These are phyloP conservation scores for Meliscaeva auricollis DNA, from an alignment of 2,888 invertebrate species.

Conservation along the genomic window DNA sequence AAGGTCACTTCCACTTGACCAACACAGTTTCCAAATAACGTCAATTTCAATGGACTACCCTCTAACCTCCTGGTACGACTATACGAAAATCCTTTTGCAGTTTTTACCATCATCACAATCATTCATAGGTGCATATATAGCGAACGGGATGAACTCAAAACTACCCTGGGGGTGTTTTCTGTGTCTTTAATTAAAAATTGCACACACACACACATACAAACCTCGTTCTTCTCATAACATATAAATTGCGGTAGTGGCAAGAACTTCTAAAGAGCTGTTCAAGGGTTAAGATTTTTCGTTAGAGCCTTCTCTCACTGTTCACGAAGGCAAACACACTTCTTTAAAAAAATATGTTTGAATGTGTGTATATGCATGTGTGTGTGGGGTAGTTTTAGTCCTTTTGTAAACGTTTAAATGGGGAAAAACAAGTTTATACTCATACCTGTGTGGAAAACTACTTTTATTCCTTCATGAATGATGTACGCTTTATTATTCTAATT, in stretches of 20 bases:
- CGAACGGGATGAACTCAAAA: constrained; percentile 38
- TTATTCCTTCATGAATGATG: constrained; percentile 49
- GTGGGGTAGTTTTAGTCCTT: constrained; percentile 33
- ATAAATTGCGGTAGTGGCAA: constrained; percentile 49
- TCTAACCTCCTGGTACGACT: too few species aligned
- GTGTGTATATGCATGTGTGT: not conserved
- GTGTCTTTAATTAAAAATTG: constrained; percentile 61
- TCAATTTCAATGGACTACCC: not conserved
- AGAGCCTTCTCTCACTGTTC: not conserved
- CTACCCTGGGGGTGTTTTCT: constrained; percentile 41
- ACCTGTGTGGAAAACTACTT: constrained; percentile 19
- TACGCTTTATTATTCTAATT: constrained; percentile 68
- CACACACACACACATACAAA: constrained; percentile 23
- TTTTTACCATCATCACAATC: not conserved
- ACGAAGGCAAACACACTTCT: not conserved
- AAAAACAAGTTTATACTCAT: constrained; percentile 27
- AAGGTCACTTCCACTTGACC: constrained; percentile 42
- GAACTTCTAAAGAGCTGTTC: constrained; percentile 56
- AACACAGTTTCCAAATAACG: constrained; percentile 13
- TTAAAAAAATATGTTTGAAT: not conserved
- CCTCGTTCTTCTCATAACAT: not conserved
- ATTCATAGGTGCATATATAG: not conserved
- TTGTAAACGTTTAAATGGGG: constrained; percentile 9
- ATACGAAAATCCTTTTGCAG: not conserved
- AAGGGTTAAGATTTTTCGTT: constrained; percentile 13